Evolutionary conservation across 1,140 invertebrate species (phyloP), one percentile per base, ranked within the genome.

Genomic region (Oncopeltus fasciatus): DNA sequence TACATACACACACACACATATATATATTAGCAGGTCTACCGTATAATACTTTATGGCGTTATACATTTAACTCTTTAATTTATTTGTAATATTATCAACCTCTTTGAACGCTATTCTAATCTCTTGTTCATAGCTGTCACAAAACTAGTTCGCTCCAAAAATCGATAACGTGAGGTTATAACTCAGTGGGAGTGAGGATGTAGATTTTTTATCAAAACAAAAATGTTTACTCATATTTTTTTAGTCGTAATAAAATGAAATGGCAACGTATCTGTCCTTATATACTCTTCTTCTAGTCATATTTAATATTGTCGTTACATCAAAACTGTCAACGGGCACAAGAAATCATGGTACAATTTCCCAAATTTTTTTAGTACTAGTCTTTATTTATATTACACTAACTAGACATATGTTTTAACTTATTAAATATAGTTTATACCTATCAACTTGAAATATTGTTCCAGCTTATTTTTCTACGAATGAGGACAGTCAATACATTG

Each of bases 401-500:
- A 11, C 49, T 8, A 24, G 14, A 20, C 4, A 12, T 4, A 53
- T 2, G 2, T 26, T 49, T 24, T 24, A 24, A 11, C 24, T 49
- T 53, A 24, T 38, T 38, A 38, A 14, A 38, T 8, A 38, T 5
- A 8, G 31, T 38, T 12, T 11, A 21, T 27, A 12, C 21, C 27
- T 61, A 16, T 49, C 46, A 28, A n/a, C 2, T n/a, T 56, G 44
- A 51, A 64, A 47, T 62, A 62, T 66, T 65, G 38, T 80, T 79
- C 63, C 74, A 84, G 83, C 79, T 65, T 84, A 84, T 70, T 79
- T 84, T 66, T 81, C 84, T 72, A 81, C 82, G 72, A 82, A 82
- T 70, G 82, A 80, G 69, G 81, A 85, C 68, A 76, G 84, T 65
- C 79, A 80, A 69, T 84, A 84, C 70, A 76, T 84, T 71, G 76